phyloP scores from a whole-genome alignment of 1,140 invertebrate species.

The Cephus cinctus region DNA sequence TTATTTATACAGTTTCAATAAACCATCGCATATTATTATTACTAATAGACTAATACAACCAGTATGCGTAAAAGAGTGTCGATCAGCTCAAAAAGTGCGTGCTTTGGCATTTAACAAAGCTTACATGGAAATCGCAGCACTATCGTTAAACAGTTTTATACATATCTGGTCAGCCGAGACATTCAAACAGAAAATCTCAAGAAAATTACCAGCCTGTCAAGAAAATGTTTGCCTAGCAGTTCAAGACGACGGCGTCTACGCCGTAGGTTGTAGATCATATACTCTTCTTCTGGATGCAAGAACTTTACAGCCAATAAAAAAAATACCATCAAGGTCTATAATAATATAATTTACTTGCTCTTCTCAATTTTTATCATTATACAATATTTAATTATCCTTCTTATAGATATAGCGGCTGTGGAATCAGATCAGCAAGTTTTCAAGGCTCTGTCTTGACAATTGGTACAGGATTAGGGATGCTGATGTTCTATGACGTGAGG shows the following conservation, averaged over 20 bases:
- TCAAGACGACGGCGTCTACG: slow-evolving; percentile 82
- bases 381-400: slow-evolving; percentile 4
- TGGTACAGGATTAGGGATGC: slow-evolving; percentile 86
- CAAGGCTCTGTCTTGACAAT: slow-evolving; percentile 87
- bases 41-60: slow-evolving; percentile 62
- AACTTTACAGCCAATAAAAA: slow-evolving; percentile 74
- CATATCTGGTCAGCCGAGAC: slow-evolving; percentile 90
- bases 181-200: slow-evolving; percentile 79
- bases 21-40: slow-evolving; percentile 1
- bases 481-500: slow-evolving; percentile 92
- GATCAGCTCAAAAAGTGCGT: slow-evolving; percentile 76
- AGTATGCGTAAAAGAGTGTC: slow-evolving; percentile 73
- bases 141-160: slow-evolving; percentile 88
- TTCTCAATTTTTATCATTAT: neutral
- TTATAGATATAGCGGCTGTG: slow-evolving; percentile 79
- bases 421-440: slow-evolving; percentile 89
- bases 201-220: slow-evolving; percentile 83
- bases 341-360: slow-evolving; percentile 3
- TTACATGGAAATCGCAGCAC: slow-evolving; percentile 85
- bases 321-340: slow-evolving; percentile 56
- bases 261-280: slow-evolving; percentile 91
- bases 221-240: slow-evolving; percentile 92
- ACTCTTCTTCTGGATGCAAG: slow-evolving; percentile 86
- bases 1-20: neutral
- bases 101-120: slow-evolving; percentile 85